Evolutionary conservation across 2,888 invertebrate genomes (phyloP), one percentile per base, ranked within the genome.

Genomic region (Myathropa florea): DNA sequence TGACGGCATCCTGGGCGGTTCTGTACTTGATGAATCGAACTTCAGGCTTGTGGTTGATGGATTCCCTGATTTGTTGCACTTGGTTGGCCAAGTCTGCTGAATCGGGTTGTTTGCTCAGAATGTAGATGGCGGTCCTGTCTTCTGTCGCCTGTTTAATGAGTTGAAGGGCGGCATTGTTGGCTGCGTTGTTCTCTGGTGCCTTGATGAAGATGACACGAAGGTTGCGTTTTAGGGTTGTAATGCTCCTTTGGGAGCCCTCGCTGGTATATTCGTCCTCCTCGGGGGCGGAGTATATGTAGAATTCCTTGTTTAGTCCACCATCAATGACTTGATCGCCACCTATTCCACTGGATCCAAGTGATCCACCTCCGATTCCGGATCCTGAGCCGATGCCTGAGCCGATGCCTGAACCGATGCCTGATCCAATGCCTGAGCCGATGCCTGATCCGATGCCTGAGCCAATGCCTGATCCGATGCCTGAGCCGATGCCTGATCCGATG

Each of bases 21-120:
- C 91, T 91, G 88, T 92, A 92, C 88, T 92, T 92, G 88, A 92
- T 90, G 79, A 92, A 92, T 84, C 91, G 91, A 3, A 91, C 91
- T 87, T 92, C 91, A 85, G 91, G 91, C 84, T 90, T 91, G 87
- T 90, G 89, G 83, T 89, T 89, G 88, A 79, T 89, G 83, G 90
- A 89, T 88, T 88, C 88, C 68, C 89, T 89, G 79, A 90, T 79
- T 76, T 89, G 82, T 80, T 91, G 91, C 76, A 90, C 83, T 79
- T 90, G 91, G 88, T 87, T 89, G 87, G 90, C 90, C 76, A 91
- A 87, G 82, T 90, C 90, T 24, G 90, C 88, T 3, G 90, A 89
- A 53, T 92, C 91, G 0, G 91, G 89, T 89, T 92, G 91, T 80
- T 92, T 92, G 89, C 89, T 90, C 36, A 89, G 70, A 7, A 89